Evolutionary conservation across 2,797 vertebrate genomes (phyloP), one percentile per base, ranked within the genome.

Genomic region (Acipenser ruthenus): DNA sequence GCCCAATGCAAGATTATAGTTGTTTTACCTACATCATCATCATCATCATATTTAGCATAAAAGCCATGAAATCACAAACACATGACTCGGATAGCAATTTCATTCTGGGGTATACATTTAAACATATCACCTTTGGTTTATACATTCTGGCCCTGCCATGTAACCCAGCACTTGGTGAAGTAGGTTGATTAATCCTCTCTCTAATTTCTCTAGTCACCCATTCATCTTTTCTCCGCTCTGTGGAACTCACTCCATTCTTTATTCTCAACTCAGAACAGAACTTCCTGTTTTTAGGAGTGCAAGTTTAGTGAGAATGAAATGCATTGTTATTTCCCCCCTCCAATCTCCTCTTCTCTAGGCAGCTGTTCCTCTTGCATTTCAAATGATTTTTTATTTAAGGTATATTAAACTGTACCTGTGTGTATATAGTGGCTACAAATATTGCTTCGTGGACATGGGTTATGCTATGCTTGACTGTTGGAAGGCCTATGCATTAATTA

Each of bases 181-280:
- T 15, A 48, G 23, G n/a, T 49, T 70, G 69, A 67, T 70, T 13
- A 66, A 70, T 66, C 53, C n/a, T 12, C 52, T 58, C 13, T 61
- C 59, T 70, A 70, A 70, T 70, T 70, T 63, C 47, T 70, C 60
- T 49, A 12, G 49, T 13, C 18, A 48, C 49, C n/a, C 53, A 63
- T 70, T 59, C 53, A 70, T 70, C 68, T 66, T 65, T 53, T 48
- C 65, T 58, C 64, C 18, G 37, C 47, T 18, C 51, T 58, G 37
- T 48, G 61, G 48, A 49, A 8, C 50, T 60, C n/a, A 10, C 47
- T 60, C 13, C 48, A 58, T 63, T 49, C 56, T n/a, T 66, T 62
- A 56, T 63, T 37, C 12, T 13, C 23, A 63, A 62, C 11, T 6
- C 11, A 15, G n/a, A 10, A 9, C 11, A 15, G n/a, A 10, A 9